Evolutionary conservation across 2,113 vertebrate genomes (phyloP).

Genomic region (Gymnorhina tibicen): DNA sequence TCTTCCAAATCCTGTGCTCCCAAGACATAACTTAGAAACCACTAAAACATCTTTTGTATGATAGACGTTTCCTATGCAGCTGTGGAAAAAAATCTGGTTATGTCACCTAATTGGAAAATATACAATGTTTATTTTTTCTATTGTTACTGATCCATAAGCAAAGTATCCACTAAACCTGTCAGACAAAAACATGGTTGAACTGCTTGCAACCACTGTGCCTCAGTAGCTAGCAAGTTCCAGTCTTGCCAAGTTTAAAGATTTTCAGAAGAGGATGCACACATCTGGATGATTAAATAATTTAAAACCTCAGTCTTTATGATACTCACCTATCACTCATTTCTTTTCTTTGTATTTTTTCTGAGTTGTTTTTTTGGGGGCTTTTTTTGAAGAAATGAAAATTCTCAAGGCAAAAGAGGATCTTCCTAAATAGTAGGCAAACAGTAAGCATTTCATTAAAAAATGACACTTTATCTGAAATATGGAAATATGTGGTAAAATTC

Average conservation of each 20-base stretch:
- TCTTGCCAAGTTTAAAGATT: not conserved
- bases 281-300: not conserved
- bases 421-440: not conserved
- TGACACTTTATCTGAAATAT: not conserved
- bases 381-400: not conserved
- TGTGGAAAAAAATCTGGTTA: not conserved
- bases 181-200: not conserved
- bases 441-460: not conserved
- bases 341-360: not conserved
- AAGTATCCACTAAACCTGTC: not conserved
- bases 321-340: not conserved
- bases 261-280: not conserved
- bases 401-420: not conserved
- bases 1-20: not conserved
- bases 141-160: not conserved
- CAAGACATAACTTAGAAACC: not conserved
- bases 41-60: not conserved
- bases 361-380: not conserved
- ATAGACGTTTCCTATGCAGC: not conserved
- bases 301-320: not conserved
- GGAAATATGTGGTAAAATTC: not conserved
- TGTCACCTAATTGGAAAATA: not conserved
- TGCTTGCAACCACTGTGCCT: not conserved
- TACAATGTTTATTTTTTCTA: not conserved
- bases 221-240: not conserved